Evolutionary conservation across 2,797 vertebrate species (phyloP), one percentile per base, ranked within the genome.

Genomic region (Smutsia temminckii): DNA sequence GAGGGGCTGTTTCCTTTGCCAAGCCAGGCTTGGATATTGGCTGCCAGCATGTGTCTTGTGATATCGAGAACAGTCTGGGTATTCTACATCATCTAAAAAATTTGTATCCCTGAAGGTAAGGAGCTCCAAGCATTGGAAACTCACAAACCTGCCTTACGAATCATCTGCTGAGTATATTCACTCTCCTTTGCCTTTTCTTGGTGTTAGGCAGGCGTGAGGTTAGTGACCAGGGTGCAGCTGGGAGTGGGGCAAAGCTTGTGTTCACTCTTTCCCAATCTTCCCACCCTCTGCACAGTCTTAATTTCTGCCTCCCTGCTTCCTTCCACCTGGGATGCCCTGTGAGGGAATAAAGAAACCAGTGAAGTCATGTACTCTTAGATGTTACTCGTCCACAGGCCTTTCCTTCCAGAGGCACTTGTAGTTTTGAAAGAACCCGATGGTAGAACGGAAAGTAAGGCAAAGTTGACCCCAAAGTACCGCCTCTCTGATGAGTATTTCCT

Each of bases 371-470:
- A 59, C 55, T 61, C 16, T 84, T 72, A 61, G 34, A n/a, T 87
- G 20, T 92, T 89, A 66, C 57, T 94, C 29, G 59, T 32, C 69
- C 49, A 59, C 14, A 14, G 46, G 18, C 66, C 79, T 87, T 91
- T 83, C 64, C 32, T 75, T 64, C 69, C 89, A 87, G 55, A 11
- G 57, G 75, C 21, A 2, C 61, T 80, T 93, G 40, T 40, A 8
- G 80, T 95, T 96, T 95, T 83, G 63, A 89, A 93, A 86, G 59
- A 93, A 64, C 13, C 61, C 61, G 40, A 23, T 46, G 14, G 37
- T 61, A 69, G 75, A 87, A 84, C 64, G 89, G 59, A 83, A 93
- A 63, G 94, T 17, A 64, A n/a, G 59, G 46, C 61, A 88, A 72
- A 80, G 25, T 88, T 66, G 72, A 74, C 40, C 32, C 0, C 49